These are phyloP conservation scores for Brachyistius frenatus DNA, from an alignment of 2,113 vertebrate species.

Conservation along the genomic window DNA sequence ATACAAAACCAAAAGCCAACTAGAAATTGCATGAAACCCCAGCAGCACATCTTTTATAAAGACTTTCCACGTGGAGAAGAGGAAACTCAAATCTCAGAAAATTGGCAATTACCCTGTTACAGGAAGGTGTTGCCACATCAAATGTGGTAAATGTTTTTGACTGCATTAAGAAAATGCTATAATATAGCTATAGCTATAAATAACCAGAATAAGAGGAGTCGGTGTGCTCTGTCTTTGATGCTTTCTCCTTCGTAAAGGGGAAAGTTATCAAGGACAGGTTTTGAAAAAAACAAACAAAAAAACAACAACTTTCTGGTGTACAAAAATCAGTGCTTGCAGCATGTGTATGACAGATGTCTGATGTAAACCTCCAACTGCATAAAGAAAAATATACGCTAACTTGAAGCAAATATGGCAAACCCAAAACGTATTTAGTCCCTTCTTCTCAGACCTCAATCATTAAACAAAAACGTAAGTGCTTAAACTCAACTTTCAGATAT, in stretches of 20 bases:
- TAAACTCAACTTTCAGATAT: slow-evolving; percentile 12
- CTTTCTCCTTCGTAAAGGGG: neutral
- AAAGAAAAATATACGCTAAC: neutral
- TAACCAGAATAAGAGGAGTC: neutral
- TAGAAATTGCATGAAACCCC: neutral
- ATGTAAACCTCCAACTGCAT: neutral
- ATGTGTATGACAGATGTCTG: neutral
- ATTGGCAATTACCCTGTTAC: slow-evolving; percentile 11
- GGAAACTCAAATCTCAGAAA: neutral
- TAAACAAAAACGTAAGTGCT: neutral
- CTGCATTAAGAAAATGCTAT: neutral
- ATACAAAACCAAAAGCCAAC: slow-evolving; percentile 11
- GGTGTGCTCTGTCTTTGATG: neutral
- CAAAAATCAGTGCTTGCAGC: slow-evolving; percentile 47
- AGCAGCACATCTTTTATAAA: neutral
- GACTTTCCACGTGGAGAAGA: neutral
- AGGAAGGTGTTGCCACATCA: neutral
- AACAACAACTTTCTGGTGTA: neutral
- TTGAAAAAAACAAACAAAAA: neutral
- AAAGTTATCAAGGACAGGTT: neutral
- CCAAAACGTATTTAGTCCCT: slow-evolving; percentile 24
- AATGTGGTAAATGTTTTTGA: neutral
- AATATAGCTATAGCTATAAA: neutral
- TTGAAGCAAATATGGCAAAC: neutral
- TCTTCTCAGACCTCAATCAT: neutral